phyloP scores from a whole-genome alignment of 2,113 vertebrate genomes.

The Brachionichthys hirsutus region DNA sequence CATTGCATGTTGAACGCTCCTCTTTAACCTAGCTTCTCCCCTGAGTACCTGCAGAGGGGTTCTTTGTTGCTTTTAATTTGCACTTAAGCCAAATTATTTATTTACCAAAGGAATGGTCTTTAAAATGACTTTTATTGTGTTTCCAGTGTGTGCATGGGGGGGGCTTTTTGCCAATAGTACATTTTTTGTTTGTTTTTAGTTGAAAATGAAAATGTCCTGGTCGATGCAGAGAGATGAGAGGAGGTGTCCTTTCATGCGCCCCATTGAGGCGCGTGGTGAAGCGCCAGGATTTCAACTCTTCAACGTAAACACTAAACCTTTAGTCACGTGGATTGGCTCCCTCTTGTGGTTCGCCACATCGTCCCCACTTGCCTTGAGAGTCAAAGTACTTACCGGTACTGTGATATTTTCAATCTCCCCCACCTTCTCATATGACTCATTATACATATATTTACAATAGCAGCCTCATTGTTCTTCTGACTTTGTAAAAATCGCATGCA shows the following conservation, averaged over 20 bases:
- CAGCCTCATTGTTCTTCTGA: constrained; percentile 18
- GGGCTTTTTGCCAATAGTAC: constrained; percentile 53
- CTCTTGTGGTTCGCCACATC: constrained; percentile 57
- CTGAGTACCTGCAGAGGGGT: constrained; percentile 22
- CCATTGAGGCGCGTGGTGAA: constrained; percentile 47
- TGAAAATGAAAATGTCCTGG: constrained; percentile 24
- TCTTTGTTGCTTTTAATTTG: constrained; percentile 66
- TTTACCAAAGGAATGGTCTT: constrained; percentile 74
- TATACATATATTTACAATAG: constrained; percentile 33
- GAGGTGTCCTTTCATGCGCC: constrained; percentile 60
- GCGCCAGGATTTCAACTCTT: constrained; percentile 52
- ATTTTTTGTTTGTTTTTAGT: constrained; percentile 8
- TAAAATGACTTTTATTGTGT: constrained; percentile 38
- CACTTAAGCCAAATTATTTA: constrained; percentile 77
- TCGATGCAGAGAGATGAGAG: constrained; percentile 39
- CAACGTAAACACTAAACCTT: constrained; percentile 48
- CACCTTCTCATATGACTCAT: constrained; percentile 19
- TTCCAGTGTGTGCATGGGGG: constrained; percentile 51
- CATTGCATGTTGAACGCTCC: constrained; percentile 62
- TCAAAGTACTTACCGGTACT: constrained; percentile 51
- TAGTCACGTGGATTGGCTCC: constrained; percentile 40
- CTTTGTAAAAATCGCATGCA: constrained; percentile 31
- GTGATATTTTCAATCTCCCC: constrained; percentile 24
- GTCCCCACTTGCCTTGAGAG: constrained; percentile 46
- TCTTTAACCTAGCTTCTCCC: constrained; percentile 33